Conservation (phyloP, 2,888 invertebrate species). For the Caenorhabditis uteleia region DNA sequence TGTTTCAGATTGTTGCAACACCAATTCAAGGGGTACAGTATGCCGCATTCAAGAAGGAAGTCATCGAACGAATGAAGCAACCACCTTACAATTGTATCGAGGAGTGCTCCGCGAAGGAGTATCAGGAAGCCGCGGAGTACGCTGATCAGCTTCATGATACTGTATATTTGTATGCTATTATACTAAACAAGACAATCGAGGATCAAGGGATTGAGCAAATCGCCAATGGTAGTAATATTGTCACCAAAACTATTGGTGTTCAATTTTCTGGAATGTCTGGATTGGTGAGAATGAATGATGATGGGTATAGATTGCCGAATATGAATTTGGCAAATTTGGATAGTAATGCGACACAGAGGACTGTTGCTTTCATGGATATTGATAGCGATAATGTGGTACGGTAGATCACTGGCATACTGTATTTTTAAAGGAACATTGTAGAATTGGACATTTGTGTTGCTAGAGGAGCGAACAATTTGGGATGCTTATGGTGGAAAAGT, state of each 20-base stretch:
- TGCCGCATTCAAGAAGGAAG: conserved; percentile 51
- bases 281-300: conserved; percentile 35
- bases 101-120: conserved; percentile 32
- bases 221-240: conserved; percentile 34
- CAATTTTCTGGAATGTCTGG: conserved; percentile 41
- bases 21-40: conserved; percentile 35
- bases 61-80: conserved; percentile 43
- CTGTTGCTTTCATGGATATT: conserved; percentile 34
- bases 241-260: conserved; percentile 19
- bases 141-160: conserved; percentile 54
- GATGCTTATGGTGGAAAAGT: conserved; percentile 29
- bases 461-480: conserved; percentile 28
- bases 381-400: conserved; percentile 30
- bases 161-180: conserved; percentile 46
- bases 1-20: conserved; percentile 26
- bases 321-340: conserved; percentile 43
- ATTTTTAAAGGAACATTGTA: conserved; percentile 8
- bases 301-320: conserved; percentile 38
- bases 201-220: conserved; percentile 32
- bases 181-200: conserved; percentile 44
- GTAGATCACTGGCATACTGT: not conserved
- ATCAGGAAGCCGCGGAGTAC: conserved; percentile 42
- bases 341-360: conserved; percentile 25
- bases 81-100: conserved; percentile 50
- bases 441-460: conserved; percentile 36